These are phyloP conservation scores for Neosilurus mollespiculum DNA, from an alignment of 2,797 vertebrate species.

Conservation along the genomic window DNA sequence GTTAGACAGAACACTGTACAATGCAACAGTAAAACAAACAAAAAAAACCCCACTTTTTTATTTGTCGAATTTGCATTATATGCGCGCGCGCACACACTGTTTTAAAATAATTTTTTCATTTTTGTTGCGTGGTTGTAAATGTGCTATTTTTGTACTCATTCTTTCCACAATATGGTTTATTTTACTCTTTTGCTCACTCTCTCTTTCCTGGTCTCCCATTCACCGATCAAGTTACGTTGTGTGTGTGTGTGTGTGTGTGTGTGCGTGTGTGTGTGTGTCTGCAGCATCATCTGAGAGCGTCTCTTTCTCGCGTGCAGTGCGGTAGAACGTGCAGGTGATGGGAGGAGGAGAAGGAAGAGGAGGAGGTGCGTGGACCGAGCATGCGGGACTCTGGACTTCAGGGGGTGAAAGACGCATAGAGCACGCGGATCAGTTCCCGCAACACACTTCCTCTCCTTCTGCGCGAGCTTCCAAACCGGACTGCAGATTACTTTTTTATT, in stretches of 20 bases:
- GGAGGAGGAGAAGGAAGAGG: constrained; percentile 61
- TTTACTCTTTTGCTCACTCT: neutral
- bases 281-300: constrained; percentile 91
- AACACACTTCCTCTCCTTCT: neutral
- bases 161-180: neutral
- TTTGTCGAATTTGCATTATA: neutral
- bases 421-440: constrained; percentile 64
- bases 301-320: constrained; percentile 82
- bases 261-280: constrained; percentile 71
- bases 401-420: constrained; percentile 69
- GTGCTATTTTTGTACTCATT: neutral
- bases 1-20: neutral
- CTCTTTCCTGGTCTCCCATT: constrained; percentile 68
- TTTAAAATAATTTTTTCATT: neutral
- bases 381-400: constrained; percentile 71
- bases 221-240: constrained; percentile 72
- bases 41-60: too few relatives aligned
- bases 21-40: too few relatives aligned
- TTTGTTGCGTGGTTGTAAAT: neutral
- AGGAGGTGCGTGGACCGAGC: constrained; percentile 76
- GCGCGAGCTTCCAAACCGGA: neutral
- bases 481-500: neutral
- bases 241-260: constrained; percentile 1
- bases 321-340: constrained; percentile 86
- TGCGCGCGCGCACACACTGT: neutral